Conservation (phyloP, 1,140 invertebrate genomes). For the Pseudomyrmex flavicornis region DNA sequence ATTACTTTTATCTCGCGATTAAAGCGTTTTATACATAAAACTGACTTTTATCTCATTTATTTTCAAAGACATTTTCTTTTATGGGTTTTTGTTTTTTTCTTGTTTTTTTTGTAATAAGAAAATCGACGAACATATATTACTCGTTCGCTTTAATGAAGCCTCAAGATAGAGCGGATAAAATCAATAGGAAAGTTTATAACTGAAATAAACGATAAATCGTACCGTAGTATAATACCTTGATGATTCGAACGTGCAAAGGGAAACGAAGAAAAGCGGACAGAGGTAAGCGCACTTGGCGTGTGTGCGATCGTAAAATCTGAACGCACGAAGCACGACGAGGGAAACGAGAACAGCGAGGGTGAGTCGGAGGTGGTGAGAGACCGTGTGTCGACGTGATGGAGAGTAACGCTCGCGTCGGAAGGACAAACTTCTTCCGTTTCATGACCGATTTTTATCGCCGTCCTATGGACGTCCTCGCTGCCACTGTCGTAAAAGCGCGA, state of each 20-base stretch:
- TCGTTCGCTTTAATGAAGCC: neutral
- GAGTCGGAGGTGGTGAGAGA: conserved; percentile 13
- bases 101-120: neutral
- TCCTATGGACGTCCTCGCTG: conserved; percentile 5
- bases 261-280: neutral
- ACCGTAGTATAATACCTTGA: conserved; percentile 22
- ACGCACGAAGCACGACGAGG: neutral
- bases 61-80: no score
- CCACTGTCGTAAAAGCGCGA: conserved; percentile 73
- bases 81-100: no score
- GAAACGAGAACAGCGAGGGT: neutral
- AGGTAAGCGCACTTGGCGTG: neutral
- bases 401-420: conserved; percentile 40
- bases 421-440: conserved; percentile 76
- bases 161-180: neutral
- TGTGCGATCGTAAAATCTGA: conserved; percentile 53
- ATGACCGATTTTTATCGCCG: conserved; percentile 79
- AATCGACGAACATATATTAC: no score
- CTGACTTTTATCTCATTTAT: no score
- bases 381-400: neutral
- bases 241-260: conserved; percentile 37
- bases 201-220: conserved; percentile 18
- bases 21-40: neutral
- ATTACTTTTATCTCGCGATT: neutral
- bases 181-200: conserved; percentile 50